Percentiles rank a stretch among this genome's conserved stretches.
Evolutionary conservation across 2,113 vertebrate genomes (phyloP).

Genomic region (Aix galericulata): DNA sequence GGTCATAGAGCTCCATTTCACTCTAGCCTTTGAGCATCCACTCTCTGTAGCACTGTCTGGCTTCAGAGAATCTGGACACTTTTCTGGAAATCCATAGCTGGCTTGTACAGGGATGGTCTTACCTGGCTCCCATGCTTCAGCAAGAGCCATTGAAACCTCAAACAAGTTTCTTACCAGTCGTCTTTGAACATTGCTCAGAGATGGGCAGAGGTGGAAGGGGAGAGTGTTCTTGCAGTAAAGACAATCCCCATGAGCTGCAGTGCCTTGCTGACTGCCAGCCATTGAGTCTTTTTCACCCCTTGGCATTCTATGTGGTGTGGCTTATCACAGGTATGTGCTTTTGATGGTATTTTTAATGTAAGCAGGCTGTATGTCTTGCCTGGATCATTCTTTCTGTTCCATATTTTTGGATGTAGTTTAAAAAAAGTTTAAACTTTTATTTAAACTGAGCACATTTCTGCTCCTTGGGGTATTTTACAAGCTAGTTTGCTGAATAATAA

Average conservation of each 20-base stretch:
- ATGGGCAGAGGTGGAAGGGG: background rate
- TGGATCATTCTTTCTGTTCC: background rate
- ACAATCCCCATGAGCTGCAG: background rate
- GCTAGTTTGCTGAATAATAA: constrained; percentile 21
- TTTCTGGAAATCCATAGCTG: background rate
- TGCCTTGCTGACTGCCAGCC: background rate
- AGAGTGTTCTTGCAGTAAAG: background rate
- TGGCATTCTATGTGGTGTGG: background rate
- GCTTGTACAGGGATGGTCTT: background rate
- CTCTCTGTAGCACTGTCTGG: background rate
- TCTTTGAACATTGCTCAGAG: background rate
- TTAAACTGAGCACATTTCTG: background rate
- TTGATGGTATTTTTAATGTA: background rate
- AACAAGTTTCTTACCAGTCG: background rate
- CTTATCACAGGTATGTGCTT: background rate
- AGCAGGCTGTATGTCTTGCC: background rate
- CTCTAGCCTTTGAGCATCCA: background rate
- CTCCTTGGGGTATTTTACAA: background rate
- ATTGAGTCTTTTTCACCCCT: background rate
- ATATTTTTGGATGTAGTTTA: background rate
- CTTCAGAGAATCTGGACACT: background rate
- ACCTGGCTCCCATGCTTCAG: background rate
- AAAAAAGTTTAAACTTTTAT: background rate
- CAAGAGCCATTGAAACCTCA: background rate
- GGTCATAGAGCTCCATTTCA: background rate